A percentile compares a stretch with the other conserved stretches of the same genome.
Conservation (phyloP, 2,888 invertebrate genomes). For the Euphydryas editha region DNA sequence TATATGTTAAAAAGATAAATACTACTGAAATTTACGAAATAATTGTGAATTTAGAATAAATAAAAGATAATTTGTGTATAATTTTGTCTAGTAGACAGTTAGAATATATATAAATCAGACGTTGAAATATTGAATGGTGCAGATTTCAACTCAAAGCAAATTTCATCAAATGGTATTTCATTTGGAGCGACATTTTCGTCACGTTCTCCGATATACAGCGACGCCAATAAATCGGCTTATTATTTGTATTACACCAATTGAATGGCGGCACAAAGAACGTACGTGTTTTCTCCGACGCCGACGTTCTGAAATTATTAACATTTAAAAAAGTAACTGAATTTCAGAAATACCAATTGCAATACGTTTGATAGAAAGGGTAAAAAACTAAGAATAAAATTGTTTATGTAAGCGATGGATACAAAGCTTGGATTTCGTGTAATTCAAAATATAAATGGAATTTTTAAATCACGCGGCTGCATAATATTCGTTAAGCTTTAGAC, state of each 20-base stretch:
- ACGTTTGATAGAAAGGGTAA: constrained; percentile 1
- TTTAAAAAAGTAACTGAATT: constrained; percentile 10
- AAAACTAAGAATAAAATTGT: constrained; percentile 23
- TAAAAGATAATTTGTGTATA: not conserved
- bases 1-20: not conserved
- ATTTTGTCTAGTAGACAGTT: constrained; percentile 9
- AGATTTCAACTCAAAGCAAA: constrained; percentile 31
- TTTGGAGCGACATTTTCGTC: constrained; percentile 30
- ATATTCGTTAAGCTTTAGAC: constrained; percentile 32
- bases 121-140: constrained; percentile 30
- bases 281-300: constrained; percentile 21
- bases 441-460: constrained; percentile 28
- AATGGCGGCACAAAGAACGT: constrained; percentile 20
- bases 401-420: constrained; percentile 9
- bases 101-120: constrained; percentile 23
- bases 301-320: not conserved
- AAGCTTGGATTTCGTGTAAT: constrained; percentile 22
- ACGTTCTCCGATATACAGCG: constrained; percentile 32
- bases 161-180: constrained; percentile 30
- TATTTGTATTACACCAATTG: constrained; percentile 32
- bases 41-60: too few relatives aligned
- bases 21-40: not conserved
- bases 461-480: constrained; percentile 21
- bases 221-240: constrained; percentile 36
- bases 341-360: constrained; percentile 9